Base-by-base conservation (phyloP, 2,113 vertebrate genomes). In the Amia ocellicauda region DNA sequence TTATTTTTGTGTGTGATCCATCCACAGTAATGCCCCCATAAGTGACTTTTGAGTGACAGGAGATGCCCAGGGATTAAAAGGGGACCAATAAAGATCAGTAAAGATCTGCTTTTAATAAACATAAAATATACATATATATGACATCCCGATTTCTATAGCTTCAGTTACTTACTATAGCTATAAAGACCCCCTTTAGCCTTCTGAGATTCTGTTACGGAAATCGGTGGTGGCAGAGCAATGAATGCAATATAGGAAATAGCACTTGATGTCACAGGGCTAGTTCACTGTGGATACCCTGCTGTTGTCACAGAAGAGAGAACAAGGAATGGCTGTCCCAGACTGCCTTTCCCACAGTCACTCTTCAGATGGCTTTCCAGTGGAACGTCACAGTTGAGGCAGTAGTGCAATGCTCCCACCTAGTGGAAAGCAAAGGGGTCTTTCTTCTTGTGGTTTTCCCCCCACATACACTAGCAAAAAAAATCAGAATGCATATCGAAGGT, bases 331-430 rank as follows among this genome's bases (percentile, higher is more conserved):
- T 16, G 45, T 47, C 40, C 40, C 40, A 42, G 40, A n/a, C n/a
- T n/a, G n/a, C n/a, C n/a, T n/a, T n/a, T 19, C 13, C 5, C n/a
- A 2, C 16, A 4, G n/a, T 19, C 16, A 3, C 45, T 47, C n/a
- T n/a, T 16, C 11, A n/a, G 45, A 47, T 16, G n/a, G 45, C 14
- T 19, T 16, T 47, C 5, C 45, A 8, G 45, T 26, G 2, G 5
- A 51, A 50, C 24, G 7, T 51, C 20, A 23, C 16, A 17, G 28
- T 53, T 0, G 4, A 2, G 45, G 1, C 20, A 51, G 52, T 10
- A 16, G 69, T 17, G 56, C 55, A 57, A 74, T 61, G 13, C 5
- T 55, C 31, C 81, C 81, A 71, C 60, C 83, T 69, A 64, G 69
- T 80, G 81, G 63, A 28, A 9, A 7, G 14, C 8, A 13, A 63